phyloP scores from a whole-genome alignment of 2,113 vertebrate genomes.

The Sinocyclocheilus anshuiensis region DNA sequence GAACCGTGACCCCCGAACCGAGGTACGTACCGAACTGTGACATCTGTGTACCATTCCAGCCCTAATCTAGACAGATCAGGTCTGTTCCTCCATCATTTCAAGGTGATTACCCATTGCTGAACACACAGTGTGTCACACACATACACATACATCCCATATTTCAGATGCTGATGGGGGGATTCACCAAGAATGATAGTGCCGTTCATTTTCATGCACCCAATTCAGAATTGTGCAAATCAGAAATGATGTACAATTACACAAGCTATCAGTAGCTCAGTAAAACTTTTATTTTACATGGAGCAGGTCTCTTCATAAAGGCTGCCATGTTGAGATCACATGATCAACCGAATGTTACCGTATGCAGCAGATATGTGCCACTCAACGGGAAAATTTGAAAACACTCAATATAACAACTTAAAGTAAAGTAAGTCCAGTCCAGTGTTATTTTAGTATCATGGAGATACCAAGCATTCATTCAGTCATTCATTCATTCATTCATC shows the following conservation, averaged over 20 bases:
- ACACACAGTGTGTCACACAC: constrained; percentile 68
- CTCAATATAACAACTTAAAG: too few relatives aligned
- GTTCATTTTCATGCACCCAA: neutral
- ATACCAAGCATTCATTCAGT: too few relatives aligned
- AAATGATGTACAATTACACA: neutral
- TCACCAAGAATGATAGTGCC: neutral
- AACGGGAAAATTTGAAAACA: too few relatives aligned
- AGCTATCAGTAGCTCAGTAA: neutral
- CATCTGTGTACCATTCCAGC: too few relatives aligned
- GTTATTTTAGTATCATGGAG: too few relatives aligned
- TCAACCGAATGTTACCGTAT: too few relatives aligned
- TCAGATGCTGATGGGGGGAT: constrained; percentile 64
- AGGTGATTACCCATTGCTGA: constrained; percentile 67
- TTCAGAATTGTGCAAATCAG: neutral
- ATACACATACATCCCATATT: constrained; percentile 42
- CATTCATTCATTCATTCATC: too few relatives aligned
- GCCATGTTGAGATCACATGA: too few relatives aligned
- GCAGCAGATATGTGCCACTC: too few relatives aligned
- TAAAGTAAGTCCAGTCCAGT: too few relatives aligned
- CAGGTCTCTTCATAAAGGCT: neutral
- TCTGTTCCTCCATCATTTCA: constrained; percentile 60
- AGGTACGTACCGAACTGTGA: too few relatives aligned
- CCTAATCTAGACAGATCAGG: constrained; percentile 40
- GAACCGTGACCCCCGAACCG: too few relatives aligned
- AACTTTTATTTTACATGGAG: neutral